Evolutionary conservation across 53 echinoderm and acorn worm species (phyloP).

Genomic region (Pentamera pediparva): DNA sequence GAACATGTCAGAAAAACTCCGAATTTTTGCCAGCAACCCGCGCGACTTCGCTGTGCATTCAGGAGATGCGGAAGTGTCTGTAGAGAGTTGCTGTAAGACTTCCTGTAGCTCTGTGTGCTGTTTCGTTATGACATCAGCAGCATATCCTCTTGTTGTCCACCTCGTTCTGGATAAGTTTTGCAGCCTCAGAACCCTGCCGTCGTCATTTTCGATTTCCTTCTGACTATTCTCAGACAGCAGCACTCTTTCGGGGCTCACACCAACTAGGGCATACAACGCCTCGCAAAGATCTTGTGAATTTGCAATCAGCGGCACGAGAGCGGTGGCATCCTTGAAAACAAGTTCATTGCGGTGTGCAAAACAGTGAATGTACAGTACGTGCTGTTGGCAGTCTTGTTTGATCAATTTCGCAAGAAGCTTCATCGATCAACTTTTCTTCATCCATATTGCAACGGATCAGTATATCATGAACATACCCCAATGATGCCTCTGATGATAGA

Average conservation of each 20-base stretch:
- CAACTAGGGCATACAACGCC: neutral
- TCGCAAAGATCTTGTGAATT: neutral
- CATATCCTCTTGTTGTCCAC: neutral
- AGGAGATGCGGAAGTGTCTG: neutral
- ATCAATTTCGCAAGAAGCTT: neutral
- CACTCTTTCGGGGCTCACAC: neutral
- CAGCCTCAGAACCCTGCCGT: neutral
- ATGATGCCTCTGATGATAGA: neutral
- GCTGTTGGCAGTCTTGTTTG: neutral
- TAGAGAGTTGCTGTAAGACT: neutral
- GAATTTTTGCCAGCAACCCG: neutral
- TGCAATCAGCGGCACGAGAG: neutral
- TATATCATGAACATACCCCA: neutral
- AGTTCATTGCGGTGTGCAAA: neutral
- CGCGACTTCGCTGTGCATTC: neutral
- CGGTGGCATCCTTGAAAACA: neutral
- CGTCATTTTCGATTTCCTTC: neutral
- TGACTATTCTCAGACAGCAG: neutral
- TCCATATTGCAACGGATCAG: neutral
- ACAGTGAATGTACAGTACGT: neutral
- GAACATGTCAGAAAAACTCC: neutral
- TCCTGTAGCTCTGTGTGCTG: neutral
- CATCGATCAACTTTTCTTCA: neutral
- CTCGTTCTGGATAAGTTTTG: neutral
- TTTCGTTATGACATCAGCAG: neutral